Conservation (phyloP, 2,888 invertebrate genomes). For the Creontiades dilutus region DNA sequence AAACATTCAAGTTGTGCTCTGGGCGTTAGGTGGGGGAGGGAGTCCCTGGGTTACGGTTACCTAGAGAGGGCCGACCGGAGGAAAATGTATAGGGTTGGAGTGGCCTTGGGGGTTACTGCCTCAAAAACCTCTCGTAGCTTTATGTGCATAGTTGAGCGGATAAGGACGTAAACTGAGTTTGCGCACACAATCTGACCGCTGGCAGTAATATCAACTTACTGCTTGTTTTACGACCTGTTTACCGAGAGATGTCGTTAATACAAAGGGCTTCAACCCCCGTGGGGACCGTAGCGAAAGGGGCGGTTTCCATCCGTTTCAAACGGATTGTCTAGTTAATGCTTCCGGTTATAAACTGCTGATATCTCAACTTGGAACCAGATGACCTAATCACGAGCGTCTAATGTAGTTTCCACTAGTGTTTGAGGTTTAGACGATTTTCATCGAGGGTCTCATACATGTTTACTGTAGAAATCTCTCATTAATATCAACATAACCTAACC, state of each 20-base stretch:
- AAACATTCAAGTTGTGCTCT: slow-evolving; percentile 26
- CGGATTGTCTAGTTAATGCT: slow-evolving; percentile 8
- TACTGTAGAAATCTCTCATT: too few species aligned
- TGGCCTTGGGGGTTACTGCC: slow-evolving; percentile 15
- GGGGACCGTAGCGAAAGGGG: background rate
- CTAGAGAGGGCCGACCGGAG: background rate
- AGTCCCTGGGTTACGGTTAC: background rate
- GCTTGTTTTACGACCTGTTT: slow-evolving; percentile 11
- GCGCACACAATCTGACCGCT: slow-evolving; percentile 14
- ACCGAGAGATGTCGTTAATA: slow-evolving; percentile 28
- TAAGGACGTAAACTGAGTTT: slow-evolving; percentile 7
- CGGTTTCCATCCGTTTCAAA: background rate
- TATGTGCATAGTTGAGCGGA: slow-evolving; percentile 36
- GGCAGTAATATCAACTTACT: slow-evolving; percentile 22
- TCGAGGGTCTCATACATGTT: too few species aligned
- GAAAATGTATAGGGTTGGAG: slow-evolving; percentile 15
- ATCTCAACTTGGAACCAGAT: background rate
- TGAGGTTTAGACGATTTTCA: too few species aligned
- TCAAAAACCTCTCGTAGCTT: background rate
- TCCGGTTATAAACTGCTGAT: background rate
- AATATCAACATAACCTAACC: too few species aligned
- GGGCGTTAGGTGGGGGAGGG: background rate
- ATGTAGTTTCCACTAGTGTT: too few species aligned
- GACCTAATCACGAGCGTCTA: background rate
- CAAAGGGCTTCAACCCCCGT: background rate